These are phyloP conservation scores for Cassiopea xamachana DNA, from an alignment of 30 jellyfish, hydroid and myxozoan species.

Conservation along the genomic window DNA sequence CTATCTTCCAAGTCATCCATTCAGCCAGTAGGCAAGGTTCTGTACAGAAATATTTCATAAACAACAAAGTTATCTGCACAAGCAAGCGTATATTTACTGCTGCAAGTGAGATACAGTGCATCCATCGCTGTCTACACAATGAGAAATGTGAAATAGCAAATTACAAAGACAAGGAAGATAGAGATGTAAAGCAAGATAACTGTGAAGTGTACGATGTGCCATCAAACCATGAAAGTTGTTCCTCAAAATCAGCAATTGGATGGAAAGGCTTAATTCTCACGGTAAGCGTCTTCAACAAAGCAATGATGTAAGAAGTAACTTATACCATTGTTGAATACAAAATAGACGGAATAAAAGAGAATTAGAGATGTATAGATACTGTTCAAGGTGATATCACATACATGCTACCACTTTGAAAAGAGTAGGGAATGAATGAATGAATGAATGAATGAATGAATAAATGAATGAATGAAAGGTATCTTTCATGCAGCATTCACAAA, in stretches of 20 bases:
- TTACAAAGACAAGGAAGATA: background rate
- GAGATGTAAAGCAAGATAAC: background rate
- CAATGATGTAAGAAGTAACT: too few relatives aligned
- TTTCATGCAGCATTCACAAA: too few relatives aligned
- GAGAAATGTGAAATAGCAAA: background rate
- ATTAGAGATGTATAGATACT: too few relatives aligned
- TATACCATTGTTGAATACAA: too few relatives aligned
- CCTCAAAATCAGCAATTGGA: background rate
- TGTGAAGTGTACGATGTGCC: slow-evolving; percentile 8
- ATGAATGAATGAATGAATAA: too few relatives aligned
- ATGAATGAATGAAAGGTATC: too few relatives aligned
- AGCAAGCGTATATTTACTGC: background rate
- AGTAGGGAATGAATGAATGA: too few relatives aligned
- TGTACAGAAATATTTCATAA: background rate
- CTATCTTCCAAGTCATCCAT: background rate
- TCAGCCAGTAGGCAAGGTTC: background rate
- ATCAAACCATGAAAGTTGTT: background rate
- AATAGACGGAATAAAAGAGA: too few relatives aligned
- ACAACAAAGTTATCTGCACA: background rate
- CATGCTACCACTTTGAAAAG: too few relatives aligned
- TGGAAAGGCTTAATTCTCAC: background rate
- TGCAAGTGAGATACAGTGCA: slow-evolving; percentile 1
- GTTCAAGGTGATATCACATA: too few relatives aligned
- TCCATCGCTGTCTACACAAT: background rate
- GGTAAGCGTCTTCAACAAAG: background rate